A percentile compares a stretch with the other conserved stretches of the same genome.
These are phyloP conservation scores for Agelastica alni DNA, from an alignment of 2,888 invertebrate genomes.

Conservation along the genomic window DNA sequence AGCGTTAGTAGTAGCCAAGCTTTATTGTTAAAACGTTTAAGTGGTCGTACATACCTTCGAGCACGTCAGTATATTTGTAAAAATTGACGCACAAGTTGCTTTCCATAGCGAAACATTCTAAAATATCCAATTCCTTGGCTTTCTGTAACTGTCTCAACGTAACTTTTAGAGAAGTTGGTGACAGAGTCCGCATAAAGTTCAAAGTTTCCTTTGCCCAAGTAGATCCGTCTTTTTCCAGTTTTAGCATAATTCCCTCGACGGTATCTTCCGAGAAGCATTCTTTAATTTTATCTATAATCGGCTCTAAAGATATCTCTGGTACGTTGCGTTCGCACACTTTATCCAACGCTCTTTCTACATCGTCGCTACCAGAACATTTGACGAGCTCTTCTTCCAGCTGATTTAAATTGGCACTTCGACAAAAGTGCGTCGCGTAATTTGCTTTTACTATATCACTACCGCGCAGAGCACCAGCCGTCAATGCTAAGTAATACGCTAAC, in stretches of 20 bases:
- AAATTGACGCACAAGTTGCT: neutral
- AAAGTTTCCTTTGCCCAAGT: constrained; percentile 79
- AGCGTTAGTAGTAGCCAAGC: too few relatives aligned
- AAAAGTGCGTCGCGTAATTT: constrained; percentile 92
- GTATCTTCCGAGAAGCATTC: constrained; percentile 73
- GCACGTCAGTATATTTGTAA: neutral
- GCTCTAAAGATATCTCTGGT: constrained; percentile 67
- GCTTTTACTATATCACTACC: constrained; percentile 82
- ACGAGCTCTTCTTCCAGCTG: constrained; percentile 69
- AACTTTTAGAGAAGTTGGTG: constrained; percentile 66
- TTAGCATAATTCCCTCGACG: constrained; percentile 78
- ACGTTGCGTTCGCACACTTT: constrained; percentile 62
- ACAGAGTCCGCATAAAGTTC: constrained; percentile 75
- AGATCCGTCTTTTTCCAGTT: constrained; percentile 75
- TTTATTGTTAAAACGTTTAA: too few relatives aligned
- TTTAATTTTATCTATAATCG: constrained; percentile 75
- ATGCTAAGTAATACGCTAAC: constrained; percentile 85
- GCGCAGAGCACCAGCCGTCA: constrained; percentile 72
- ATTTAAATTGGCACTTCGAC: constrained; percentile 66
- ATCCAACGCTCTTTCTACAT: constrained; percentile 63
- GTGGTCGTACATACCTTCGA: too few relatives aligned
- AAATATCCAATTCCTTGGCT: neutral
- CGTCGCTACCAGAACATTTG: constrained; percentile 57
- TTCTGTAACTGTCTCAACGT: constrained; percentile 6
- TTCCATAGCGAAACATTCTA: constrained; percentile 1